phyloP scores from a whole-genome alignment of 2,888 invertebrate genomes.

The Byasa hedistus region DNA sequence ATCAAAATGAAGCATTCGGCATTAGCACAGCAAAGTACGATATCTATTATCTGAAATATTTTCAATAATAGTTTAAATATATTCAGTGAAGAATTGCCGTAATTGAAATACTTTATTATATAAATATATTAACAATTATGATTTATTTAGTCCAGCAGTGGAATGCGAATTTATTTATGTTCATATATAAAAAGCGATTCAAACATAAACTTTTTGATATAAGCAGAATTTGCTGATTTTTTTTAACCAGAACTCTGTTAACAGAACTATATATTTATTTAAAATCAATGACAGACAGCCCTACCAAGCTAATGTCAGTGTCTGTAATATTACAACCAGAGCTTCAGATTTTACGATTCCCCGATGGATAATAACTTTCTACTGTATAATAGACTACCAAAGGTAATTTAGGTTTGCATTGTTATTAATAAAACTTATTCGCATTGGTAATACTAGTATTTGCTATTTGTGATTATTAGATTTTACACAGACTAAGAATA shows the following conservation, averaged over 20 bases:
- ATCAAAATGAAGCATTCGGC: too few species aligned
- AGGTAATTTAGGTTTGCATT: constrained; percentile 12
- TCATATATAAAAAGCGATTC: neutral
- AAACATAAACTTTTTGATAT: neutral
- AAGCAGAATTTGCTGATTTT: neutral
- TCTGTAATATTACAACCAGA: constrained; percentile 34
- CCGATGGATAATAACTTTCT: constrained; percentile 32
- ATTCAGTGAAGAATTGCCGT: too few species aligned
- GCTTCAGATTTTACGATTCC: constrained; percentile 36
- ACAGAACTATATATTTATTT: neutral
- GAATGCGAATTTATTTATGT: neutral
- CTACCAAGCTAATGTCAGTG: constrained; percentile 13
- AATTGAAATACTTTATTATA: too few species aligned
- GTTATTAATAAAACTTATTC: constrained; percentile 32
- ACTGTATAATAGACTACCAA: constrained; percentile 20
- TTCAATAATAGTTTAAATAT: too few species aligned
- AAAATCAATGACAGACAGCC: neutral
- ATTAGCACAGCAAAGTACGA: too few species aligned
- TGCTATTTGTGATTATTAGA: neutral
- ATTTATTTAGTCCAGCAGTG: neutral
- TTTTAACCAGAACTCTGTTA: too few species aligned
- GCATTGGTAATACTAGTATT: constrained; percentile 19
- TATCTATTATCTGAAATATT: too few species aligned
- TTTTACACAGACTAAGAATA: constrained; percentile 1
- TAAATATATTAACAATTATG: too few species aligned